phyloP scores from a whole-genome alignment of 2,888 invertebrate genomes.

The Tortrix viridana region DNA sequence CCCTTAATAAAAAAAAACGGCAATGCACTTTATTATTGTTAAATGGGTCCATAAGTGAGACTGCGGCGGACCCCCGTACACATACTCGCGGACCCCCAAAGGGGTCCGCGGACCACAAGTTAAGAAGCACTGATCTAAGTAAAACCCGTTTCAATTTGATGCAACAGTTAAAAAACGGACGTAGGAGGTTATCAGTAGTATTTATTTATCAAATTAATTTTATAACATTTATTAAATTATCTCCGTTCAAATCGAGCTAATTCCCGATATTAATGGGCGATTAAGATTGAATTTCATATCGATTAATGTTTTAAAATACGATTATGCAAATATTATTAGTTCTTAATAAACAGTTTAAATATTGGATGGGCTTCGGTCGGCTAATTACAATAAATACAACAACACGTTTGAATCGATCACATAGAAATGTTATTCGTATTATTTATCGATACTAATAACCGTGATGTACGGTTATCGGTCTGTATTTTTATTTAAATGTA shows the following conservation, averaged over 20 bases:
- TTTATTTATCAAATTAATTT: constrained; percentile 67
- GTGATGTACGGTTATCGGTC: constrained; percentile 78
- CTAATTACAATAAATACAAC: constrained; percentile 82
- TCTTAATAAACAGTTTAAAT: constrained; percentile 79
- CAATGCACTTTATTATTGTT: too few relatives aligned
- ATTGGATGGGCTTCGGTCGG: constrained; percentile 64
- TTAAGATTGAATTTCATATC: constrained; percentile 79
- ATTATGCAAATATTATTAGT: constrained; percentile 83
- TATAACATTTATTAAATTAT: constrained; percentile 61
- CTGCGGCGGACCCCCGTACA: background rate
- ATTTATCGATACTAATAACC: constrained; percentile 82
- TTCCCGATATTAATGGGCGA: constrained; percentile 74
- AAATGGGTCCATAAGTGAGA: background rate
- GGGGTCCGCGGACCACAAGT: background rate
- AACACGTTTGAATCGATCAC: constrained; percentile 80
- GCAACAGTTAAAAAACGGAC: constrained; percentile 3
- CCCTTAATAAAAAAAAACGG: too few relatives aligned
- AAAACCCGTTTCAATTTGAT: constrained; percentile 18
- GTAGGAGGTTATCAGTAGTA: constrained; percentile 11
- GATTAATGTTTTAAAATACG: constrained; percentile 70
- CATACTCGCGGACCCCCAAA: background rate
- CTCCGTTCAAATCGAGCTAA: constrained; percentile 70
- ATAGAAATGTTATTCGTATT: constrained; percentile 75
- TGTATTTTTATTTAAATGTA: constrained; percentile 61
- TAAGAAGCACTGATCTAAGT: constrained; percentile 5